Base-by-base conservation (phyloP, 2,113 vertebrate genomes). In the Argyrosomus japonicus region DNA sequence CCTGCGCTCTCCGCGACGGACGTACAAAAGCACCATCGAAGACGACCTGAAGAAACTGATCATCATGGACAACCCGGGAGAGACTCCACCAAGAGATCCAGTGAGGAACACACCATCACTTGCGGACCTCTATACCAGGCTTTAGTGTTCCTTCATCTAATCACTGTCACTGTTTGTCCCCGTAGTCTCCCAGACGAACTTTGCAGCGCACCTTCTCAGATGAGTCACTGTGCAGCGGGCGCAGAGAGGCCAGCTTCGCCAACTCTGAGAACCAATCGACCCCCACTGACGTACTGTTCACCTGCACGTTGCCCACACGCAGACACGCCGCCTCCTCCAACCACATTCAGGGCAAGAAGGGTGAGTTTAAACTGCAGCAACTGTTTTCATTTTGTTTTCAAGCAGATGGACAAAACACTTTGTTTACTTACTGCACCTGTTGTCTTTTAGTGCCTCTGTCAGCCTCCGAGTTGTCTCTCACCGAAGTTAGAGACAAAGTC, bases 21-120 rank as follows among this genome's bases (percentile, higher is more conserved):
- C 94, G 2, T 95, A 97, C 78, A 98, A 98, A 83, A 98, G 97
- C 65, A 97, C 96, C 87, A 96, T 99, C 0, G 97, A 98, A 83
- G 97, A 97, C 0, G 97, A 98, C 87, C 93, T 99, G 76, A 98
- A 98, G 89, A 98, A 97, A 51, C 96, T 98, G 51, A 98, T 99
- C 83, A 96, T 98, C 90, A 97, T 98, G 97, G 97, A 99, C 94
- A 94, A 91, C 86, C 88, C 95, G 0, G 82, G 86, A 0, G 97
- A 98, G 58, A 50, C 50, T 2, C 94, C 92, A 3, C 96, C 95
- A 23, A 88, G 94, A 65, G 96, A 97, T 0, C 84, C 89, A 3
- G 95, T 96, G 74, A 94, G 94, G 12, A 70, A 43, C 62, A 63
- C 53, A 43, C 53, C 19, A 2, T n/a, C 13, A 11, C 9, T 12